These are phyloP conservation scores for Pelagia noctiluca DNA, from an alignment of 30 jellyfish, hydroid and myxozoan genomes.

Conservation along the genomic window DNA sequence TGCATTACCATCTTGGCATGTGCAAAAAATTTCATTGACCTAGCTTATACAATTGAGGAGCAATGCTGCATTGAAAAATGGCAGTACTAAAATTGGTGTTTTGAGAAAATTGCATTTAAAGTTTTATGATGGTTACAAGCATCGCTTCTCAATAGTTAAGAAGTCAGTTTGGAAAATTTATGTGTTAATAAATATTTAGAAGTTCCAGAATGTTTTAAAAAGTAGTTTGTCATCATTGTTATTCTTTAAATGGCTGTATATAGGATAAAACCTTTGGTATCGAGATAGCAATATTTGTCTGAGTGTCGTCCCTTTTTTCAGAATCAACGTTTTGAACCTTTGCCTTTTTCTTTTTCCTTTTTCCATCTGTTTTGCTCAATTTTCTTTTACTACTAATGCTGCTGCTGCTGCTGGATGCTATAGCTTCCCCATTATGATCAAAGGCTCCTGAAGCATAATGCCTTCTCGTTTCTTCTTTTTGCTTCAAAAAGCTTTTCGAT, in stretches of 20 bases:
- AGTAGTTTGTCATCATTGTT: not conserved
- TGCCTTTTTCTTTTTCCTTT: too few relatives aligned
- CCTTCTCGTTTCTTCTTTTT: not conserved
- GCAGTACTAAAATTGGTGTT: not conserved
- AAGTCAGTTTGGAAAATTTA: not conserved
- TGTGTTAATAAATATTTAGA: too few relatives aligned
- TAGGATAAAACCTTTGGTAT: not conserved
- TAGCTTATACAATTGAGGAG: not conserved
- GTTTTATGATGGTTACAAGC: too few relatives aligned
- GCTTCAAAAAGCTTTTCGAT: constrained; percentile 1
- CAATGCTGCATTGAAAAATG: not conserved
- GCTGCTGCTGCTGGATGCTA: not conserved
- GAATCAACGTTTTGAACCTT: too few relatives aligned
- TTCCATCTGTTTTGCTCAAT: too few relatives aligned
- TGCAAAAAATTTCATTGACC: not conserved
- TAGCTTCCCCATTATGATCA: not conserved
- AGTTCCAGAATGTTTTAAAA: not conserved
- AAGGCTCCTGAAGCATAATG: constrained; percentile 2
- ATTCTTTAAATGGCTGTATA: not conserved
- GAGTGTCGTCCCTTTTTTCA: too few relatives aligned
- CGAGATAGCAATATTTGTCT: not conserved
- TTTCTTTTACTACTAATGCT: too few relatives aligned
- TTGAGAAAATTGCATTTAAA: too few relatives aligned
- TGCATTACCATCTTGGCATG: not conserved
- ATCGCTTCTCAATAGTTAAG: not conserved